phyloP scores from a whole-genome alignment of 2,888 invertebrate species.

The Eupithecia subfuscata region DNA sequence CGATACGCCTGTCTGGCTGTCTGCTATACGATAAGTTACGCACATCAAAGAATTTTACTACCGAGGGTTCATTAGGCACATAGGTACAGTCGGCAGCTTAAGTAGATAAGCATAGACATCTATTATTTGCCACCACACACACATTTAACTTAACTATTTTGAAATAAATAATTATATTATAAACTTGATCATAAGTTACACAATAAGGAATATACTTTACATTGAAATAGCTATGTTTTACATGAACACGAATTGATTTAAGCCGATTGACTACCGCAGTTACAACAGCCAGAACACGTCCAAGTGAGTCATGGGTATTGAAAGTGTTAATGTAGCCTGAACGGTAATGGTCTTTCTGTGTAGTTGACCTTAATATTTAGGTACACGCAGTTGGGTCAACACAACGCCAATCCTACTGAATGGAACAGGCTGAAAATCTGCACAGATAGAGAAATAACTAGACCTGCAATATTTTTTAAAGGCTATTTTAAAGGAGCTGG shows the following conservation, averaged over 20 bases:
- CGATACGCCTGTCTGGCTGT: conserved; percentile 26
- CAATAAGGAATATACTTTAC: too few relatives aligned
- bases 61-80: neutral
- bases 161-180: too few relatives aligned
- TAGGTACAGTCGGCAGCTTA: neutral
- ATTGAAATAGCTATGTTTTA: too few relatives aligned
- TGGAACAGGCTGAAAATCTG: too few relatives aligned
- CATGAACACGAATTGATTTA: neutral
- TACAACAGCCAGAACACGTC: neutral
- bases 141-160: too few relatives aligned
- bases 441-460: too few relatives aligned
- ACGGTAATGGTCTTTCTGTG: neutral
- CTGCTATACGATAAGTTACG: conserved; percentile 16
- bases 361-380: neutral
- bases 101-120: neutral
- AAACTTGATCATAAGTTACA: too few relatives aligned
- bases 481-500: neutral
- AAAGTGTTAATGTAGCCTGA: neutral
- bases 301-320: too few relatives aligned
- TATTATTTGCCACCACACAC: too few relatives aligned
- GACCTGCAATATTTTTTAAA: neutral
- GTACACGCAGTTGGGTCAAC: neutral
- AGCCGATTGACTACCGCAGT: neutral
- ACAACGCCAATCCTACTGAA: neutral
- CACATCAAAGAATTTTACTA: conserved; percentile 14